A percentile compares a stretch with the other conserved stretches of the same genome.
Conservation (phyloP, 2,888 invertebrate genomes). For the Pegoplata infirma region DNA sequence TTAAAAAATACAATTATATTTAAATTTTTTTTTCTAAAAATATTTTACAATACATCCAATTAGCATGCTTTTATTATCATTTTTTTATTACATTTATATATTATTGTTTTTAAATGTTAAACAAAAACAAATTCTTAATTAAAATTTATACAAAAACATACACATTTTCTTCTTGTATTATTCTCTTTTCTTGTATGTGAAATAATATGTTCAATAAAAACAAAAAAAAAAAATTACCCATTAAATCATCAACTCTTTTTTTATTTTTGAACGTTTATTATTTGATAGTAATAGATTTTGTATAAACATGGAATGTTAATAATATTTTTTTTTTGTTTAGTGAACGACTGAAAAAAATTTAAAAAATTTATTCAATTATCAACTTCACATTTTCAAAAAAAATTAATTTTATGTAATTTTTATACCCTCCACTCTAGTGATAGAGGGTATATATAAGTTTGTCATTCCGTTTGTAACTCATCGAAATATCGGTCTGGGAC, state of each 20-base stretch:
- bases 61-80: constrained; percentile 50
- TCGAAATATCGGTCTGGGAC: too few species aligned
- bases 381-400: too few species aligned
- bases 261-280: constrained; percentile 37
- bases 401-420: too few species aligned
- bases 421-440: too few species aligned
- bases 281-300: background rate
- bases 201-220: constrained; percentile 53
- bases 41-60: background rate
- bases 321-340: constrained; percentile 2
- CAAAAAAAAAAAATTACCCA: constrained; percentile 41
- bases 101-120: constrained; percentile 54
- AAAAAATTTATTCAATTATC: too few species aligned
- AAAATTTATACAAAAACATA: constrained; percentile 31
- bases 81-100: constrained; percentile 55
- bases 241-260: constrained; percentile 38
- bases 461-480: too few species aligned
- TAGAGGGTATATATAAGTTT: too few species aligned
- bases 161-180: constrained; percentile 52
- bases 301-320: background rate
- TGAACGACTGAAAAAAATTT: too few species aligned
- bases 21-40: background rate
- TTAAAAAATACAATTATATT: constrained; percentile 1
- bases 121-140: constrained; percentile 8
- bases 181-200: constrained; percentile 30